Percentiles rank a stretch among this genome's conserved stretches.
These are phyloP conservation scores for Brachyrhaphis roseni DNA, from an alignment of 2,797 vertebrate species.

Conservation along the genomic window DNA sequence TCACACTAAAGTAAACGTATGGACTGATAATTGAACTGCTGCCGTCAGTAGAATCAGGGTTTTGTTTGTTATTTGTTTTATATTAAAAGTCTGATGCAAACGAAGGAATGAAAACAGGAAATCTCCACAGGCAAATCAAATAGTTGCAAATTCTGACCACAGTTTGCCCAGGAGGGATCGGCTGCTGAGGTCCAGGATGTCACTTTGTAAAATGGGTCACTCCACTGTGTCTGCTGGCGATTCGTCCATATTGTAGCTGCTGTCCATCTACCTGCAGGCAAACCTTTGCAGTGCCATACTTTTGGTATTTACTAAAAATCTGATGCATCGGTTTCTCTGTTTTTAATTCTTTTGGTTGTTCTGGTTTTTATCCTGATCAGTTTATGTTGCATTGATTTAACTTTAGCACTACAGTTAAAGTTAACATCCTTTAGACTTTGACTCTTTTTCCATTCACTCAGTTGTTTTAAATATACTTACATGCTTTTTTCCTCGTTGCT, in stretches of 20 bases:
- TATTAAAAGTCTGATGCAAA: slow-evolving; percentile 41
- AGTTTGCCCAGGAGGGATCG: not conserved
- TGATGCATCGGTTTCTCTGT: not conserved
- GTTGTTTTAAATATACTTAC: not conserved
- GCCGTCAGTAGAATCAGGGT: not conserved
- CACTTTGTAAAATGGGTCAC: not conserved
- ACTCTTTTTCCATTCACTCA: not conserved
- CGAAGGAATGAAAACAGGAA: not conserved
- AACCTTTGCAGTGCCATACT: not conserved
- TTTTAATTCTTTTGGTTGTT: not conserved
- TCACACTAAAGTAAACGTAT: not conserved
- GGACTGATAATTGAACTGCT: not conserved
- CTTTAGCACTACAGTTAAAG: not conserved
- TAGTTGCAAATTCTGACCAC: slow-evolving; percentile 24
- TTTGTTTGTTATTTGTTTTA: slow-evolving; percentile 26
- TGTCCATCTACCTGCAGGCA: not conserved
- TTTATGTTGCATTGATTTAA: not conserved
- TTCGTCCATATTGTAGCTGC: not conserved
- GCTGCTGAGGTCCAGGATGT: not conserved
- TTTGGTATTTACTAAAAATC: not conserved
- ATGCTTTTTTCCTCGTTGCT: not conserved
- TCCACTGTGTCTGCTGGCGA: not conserved
- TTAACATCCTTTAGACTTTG: not conserved
- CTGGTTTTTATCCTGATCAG: not conserved
- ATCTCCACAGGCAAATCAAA: slow-evolving; percentile 36